These are phyloP conservation scores for Zygothrica quintamaculata DNA, from an alignment of 2,888 invertebrate species.

Conservation along the genomic window DNA sequence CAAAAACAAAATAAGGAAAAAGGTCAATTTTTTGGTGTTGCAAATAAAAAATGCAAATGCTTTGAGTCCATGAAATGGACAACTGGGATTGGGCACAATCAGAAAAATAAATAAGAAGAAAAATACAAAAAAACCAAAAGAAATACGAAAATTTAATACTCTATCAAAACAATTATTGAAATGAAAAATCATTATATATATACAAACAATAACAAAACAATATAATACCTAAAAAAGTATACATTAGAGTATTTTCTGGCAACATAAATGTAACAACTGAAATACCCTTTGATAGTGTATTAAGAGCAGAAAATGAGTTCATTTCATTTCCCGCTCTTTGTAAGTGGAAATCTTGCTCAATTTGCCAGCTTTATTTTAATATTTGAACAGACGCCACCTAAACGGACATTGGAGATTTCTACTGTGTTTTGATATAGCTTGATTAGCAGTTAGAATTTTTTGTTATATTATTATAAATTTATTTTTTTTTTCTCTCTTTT, in stretches of 20 bases:
- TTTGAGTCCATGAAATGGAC: slow-evolving; percentile 68
- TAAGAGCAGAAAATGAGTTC: neutral
- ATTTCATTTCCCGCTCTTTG: slow-evolving; percentile 29
- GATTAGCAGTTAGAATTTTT: slow-evolving; percentile 26
- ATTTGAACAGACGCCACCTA: slow-evolving; percentile 44
- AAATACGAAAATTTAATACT: neutral
- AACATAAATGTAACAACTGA: neutral
- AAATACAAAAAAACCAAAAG: too few relatives aligned
- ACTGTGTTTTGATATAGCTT: slow-evolving; percentile 13
- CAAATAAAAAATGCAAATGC: slow-evolving; percentile 73
- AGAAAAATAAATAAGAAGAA: slow-evolving; percentile 15
- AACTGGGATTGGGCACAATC: slow-evolving; percentile 60
- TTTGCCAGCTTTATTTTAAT: slow-evolving; percentile 64
- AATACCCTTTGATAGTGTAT: too few relatives aligned
- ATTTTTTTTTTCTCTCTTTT: neutral
- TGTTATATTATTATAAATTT: too few relatives aligned
- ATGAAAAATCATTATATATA: neutral
- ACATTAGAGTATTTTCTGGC: too few relatives aligned
- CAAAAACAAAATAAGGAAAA: slow-evolving; percentile 14
- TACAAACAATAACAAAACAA: neutral
- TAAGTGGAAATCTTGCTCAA: slow-evolving; percentile 52
- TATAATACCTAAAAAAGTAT: too few relatives aligned
- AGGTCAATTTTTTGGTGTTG: slow-evolving; percentile 42
- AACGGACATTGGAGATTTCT: slow-evolving; percentile 65
- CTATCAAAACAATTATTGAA: neutral